phyloP scores from a whole-genome alignment of 2,888 invertebrate species.

The Tethea ocularis region DNA sequence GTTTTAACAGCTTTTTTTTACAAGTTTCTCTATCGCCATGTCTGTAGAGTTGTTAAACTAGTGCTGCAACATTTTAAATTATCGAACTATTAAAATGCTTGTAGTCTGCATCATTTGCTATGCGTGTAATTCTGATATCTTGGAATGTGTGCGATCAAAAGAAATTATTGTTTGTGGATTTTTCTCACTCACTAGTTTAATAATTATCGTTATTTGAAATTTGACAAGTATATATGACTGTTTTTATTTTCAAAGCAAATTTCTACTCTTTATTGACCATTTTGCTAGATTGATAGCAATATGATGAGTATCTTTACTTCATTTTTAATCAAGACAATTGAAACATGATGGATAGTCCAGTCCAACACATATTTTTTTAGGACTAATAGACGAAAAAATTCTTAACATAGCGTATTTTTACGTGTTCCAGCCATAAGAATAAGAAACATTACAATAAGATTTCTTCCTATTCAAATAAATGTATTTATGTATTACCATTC shows the following conservation, averaged over 20 bases:
- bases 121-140: conserved; percentile 28
- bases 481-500: too few species aligned
- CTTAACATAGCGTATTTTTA: too few species aligned
- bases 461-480: too few species aligned
- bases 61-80: neutral
- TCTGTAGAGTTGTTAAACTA: neutral
- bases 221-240: neutral
- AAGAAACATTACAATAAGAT: too few species aligned
- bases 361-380: too few species aligned
- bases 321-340: too few species aligned
- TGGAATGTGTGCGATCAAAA: conserved; percentile 5
- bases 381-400: too few species aligned
- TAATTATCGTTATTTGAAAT: neutral
- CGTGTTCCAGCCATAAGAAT: too few species aligned
- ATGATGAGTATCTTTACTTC: too few species aligned
- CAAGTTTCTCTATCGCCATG: conserved; percentile 2
- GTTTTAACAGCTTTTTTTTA: neutral
- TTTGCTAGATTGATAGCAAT: too few species aligned
- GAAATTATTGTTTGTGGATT: conserved; percentile 1
- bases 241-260: neutral
- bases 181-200: conserved; percentile 3
- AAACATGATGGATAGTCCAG: too few species aligned
- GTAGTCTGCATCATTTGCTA: conserved; percentile 27
- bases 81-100: conserved; percentile 3
- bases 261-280: too few species aligned